Base-by-base conservation (phyloP, 2,113 vertebrate genomes). In the Orthonyx spaldingii region DNA sequence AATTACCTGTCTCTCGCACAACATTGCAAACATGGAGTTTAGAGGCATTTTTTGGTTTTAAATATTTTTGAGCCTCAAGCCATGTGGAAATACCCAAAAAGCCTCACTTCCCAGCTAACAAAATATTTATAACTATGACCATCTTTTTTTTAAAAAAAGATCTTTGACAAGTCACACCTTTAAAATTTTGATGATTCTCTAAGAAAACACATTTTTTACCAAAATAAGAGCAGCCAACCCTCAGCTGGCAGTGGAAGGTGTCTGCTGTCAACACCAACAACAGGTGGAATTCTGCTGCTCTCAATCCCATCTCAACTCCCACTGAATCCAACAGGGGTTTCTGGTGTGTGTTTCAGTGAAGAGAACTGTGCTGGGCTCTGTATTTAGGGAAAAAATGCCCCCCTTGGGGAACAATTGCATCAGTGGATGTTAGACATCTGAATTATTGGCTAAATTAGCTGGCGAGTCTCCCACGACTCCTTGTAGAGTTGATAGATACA, bases 191-290 rank as follows among this genome's bases (percentile, higher is more conserved):
- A 30, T 41, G 53, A 44, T 23, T 72, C 52, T 33, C 56, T 55
- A 41, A 23, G 6, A 9, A 46, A 80, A 30, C 11, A 2, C 10
- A 3, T 6, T 10, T 59, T 53, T 68, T 42, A 39, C 4, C 28
- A 16, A 46, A 75, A 33, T 5, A 15, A 42, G 3, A 26, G 5
- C 11, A 39, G 23, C 9, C 37, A 46, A 19, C 30, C 6, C 16
- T 7, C n/a, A 17, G 2, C 9, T 0, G 1, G 7, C 1, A 1
- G 13, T 15, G 28, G 55, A 56, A 13, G 4, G 9, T 9, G 20
- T 32, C 27, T 16, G 39, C 3, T 5, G 3, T 39, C 41, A 74
- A n/a, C 50, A 49, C 37, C 39, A 57, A 9, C 64, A 81, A n/a
- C 60, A 89, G 21, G 4, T 21, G 53, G 8, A 11, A 24, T 71